A percentile compares a stretch with the other conserved stretches of the same genome.
phyloP scores from a whole-genome alignment of 2,888 invertebrate genomes.

The Lathronympha strigana region DNA sequence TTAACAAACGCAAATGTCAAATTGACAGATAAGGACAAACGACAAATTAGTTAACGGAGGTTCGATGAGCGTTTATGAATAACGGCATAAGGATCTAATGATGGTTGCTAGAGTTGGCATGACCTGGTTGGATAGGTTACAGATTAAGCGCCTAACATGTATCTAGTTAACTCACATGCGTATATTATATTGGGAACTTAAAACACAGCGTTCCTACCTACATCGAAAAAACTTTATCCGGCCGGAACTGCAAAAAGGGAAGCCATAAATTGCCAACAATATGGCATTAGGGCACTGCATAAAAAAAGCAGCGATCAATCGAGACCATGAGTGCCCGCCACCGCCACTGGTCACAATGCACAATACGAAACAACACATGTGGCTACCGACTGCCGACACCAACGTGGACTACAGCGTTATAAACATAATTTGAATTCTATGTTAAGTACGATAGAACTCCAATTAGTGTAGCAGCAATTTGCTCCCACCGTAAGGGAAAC shows the following conservation, averaged over 20 bases:
- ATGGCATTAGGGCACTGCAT: conserved; percentile 58
- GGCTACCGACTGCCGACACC: conserved; percentile 77
- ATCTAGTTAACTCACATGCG: too few species aligned
- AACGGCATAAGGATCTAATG: too few species aligned
- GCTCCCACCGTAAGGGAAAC: conserved; percentile 42
- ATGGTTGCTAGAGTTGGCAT: too few species aligned
- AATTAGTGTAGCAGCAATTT: conserved; percentile 38
- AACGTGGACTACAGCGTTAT: conserved; percentile 42
- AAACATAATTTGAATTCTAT: conserved; percentile 52
- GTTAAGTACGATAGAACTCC: conserved; percentile 29
- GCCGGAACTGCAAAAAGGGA: conserved; percentile 72
- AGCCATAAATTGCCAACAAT: conserved; percentile 77
- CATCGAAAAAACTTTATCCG: conserved; percentile 31
- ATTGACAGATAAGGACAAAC: too few species aligned
- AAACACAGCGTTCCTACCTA: conserved; percentile 8
- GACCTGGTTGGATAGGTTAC: not conserved
- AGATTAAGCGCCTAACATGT: too few species aligned
- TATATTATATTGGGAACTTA: not conserved
- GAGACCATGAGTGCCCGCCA: conserved; percentile 66
- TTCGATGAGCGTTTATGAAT: too few species aligned
- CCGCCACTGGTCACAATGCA: conserved; percentile 73
- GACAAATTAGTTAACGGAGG: too few species aligned
- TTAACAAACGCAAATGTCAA: too few species aligned
- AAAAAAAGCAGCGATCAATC: conserved; percentile 69
- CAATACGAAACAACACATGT: conserved; percentile 75